Percentiles rank a stretch among this genome's conserved stretches.
Evolutionary conservation across 2,797 vertebrate species (phyloP).

Genomic region (Anguilla pacifica): DNA sequence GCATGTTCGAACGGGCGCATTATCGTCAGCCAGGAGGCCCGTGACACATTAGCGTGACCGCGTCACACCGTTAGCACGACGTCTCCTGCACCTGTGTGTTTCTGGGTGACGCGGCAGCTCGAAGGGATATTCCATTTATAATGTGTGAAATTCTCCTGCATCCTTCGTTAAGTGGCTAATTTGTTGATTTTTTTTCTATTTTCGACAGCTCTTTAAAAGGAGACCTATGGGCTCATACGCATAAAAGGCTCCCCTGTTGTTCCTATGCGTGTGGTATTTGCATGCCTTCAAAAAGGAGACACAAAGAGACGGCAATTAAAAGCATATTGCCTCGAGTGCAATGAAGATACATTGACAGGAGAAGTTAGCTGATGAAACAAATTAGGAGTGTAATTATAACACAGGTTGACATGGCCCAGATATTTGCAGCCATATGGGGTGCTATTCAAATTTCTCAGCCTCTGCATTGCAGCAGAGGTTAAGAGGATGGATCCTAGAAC

Average conservation of each 20-base stretch:
- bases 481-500: conserved; percentile 51
- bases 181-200: background rate
- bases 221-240: background rate
- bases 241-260: background rate
- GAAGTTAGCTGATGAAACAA: conserved; percentile 26
- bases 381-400: conserved; percentile 44
- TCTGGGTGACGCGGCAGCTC: background rate
- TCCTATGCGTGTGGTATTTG: background rate
- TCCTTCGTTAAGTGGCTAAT: background rate
- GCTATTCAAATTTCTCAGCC: background rate
- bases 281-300: conserved; percentile 38
- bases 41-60: background rate
- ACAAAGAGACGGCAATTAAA: conserved; percentile 53
- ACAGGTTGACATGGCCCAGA: conserved; percentile 34
- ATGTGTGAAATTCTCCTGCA: background rate
- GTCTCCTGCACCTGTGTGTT: background rate
- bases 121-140: background rate
- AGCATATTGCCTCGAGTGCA: conserved; percentile 10
- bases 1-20: background rate
- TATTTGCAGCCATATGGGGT: conserved; percentile 26
- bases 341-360: conserved; percentile 9
- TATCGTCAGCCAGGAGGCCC: background rate
- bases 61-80: background rate
- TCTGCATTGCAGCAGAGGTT: conserved; percentile 30
- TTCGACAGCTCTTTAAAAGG: background rate